Conservation (phyloP, 2,113 vertebrate species). For the Calcarius ornatus region DNA sequence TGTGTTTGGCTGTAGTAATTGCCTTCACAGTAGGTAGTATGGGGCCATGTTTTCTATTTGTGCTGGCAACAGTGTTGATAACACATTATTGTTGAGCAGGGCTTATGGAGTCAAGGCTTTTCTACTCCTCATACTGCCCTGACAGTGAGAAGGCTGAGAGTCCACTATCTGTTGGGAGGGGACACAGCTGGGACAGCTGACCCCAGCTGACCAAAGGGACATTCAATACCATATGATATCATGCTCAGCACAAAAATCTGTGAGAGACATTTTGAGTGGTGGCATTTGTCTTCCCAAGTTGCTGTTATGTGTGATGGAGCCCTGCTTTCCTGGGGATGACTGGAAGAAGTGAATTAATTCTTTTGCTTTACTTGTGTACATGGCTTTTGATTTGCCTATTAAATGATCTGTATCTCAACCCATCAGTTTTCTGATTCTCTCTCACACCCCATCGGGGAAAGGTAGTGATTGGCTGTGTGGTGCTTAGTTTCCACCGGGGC, state of each 20-base stretch:
- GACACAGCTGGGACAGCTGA: not conserved
- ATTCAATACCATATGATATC: not conserved
- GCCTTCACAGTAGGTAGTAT: no score
- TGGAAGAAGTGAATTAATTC: not conserved
- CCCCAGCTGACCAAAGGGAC: not conserved
- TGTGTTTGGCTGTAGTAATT: not conserved
- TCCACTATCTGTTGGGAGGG: not conserved
- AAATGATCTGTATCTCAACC: not conserved
- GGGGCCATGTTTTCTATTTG: not conserved
- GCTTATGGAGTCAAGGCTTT: not conserved
- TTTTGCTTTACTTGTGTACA: not conserved
- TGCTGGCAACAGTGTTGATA: not conserved
- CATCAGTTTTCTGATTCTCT: not conserved
- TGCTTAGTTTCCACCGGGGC: not conserved
- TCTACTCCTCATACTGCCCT: not conserved
- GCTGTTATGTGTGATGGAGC: not conserved
- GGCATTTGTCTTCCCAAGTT: not conserved
- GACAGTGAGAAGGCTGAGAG: not conserved
- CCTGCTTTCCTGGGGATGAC: not conserved
- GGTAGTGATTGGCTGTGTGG: not conserved
- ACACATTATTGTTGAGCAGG: not conserved
- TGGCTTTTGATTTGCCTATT: not conserved
- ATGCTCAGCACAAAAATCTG: not conserved
- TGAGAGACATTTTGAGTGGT: not conserved
- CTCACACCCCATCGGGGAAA: not conserved